Conservation (phyloP, 2,113 vertebrate genomes). For the Poeciliopsis retropinna region DNA sequence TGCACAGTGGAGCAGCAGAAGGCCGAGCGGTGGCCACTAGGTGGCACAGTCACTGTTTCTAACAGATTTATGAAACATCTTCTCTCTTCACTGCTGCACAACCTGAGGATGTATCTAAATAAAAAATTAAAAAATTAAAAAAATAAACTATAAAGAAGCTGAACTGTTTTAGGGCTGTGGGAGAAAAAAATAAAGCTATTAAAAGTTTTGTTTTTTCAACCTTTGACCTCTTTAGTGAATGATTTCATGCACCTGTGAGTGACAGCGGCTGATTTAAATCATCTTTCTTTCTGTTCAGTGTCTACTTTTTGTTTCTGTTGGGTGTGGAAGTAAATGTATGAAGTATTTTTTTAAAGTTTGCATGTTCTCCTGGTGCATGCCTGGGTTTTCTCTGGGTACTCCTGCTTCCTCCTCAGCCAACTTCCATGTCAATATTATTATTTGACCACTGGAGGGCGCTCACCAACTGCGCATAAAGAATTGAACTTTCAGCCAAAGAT, state of each 20-base stretch:
- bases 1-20: not conserved
- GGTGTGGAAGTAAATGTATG: not conserved
- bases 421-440: too few species aligned
- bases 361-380: not conserved
- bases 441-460: too few species aligned
- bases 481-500: not conserved
- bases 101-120: not conserved
- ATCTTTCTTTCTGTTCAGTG: not conserved
- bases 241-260: not conserved
- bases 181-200: not conserved
- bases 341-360: not conserved
- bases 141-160: not conserved
- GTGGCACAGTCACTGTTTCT: slow-evolving; percentile 70
- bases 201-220: not conserved
- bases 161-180: not conserved
- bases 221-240: not conserved
- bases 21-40: slow-evolving; percentile 64
- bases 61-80: slow-evolving; percentile 21
- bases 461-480: not conserved
- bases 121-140: not conserved
- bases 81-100: slow-evolving; percentile 1
- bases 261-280: not conserved
- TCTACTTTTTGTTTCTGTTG: not conserved
- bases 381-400: not conserved
- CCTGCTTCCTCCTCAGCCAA: too few species aligned